These are phyloP conservation scores for Corythucha ciliata DNA, from an alignment of 2,888 invertebrate genomes.

Conservation along the genomic window DNA sequence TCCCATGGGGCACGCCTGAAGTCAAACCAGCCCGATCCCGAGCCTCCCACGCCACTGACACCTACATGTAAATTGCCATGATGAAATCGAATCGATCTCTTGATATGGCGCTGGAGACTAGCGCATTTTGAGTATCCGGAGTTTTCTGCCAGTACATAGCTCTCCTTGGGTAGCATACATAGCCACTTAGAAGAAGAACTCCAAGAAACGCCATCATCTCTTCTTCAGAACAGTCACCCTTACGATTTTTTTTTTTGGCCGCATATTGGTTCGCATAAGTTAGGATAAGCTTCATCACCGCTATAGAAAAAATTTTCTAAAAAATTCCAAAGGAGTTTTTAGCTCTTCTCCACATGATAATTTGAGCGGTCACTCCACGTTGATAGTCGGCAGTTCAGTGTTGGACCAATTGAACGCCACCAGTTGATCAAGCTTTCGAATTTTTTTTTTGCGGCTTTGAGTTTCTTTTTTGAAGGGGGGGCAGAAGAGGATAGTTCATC, in stretches of 20 bases:
- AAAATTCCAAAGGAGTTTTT: conserved; percentile 11
- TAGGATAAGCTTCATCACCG: background rate
- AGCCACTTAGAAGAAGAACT: conserved; percentile 18
- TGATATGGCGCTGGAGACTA: conserved; percentile 11
- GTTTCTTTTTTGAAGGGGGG: too few relatives aligned
- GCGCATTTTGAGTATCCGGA: conserved; percentile 6
- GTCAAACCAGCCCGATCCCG: too few relatives aligned
- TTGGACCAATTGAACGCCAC: too few relatives aligned
- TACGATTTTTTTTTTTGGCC: conserved; percentile 21
- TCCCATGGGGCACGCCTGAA: too few relatives aligned
- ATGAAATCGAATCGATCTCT: conserved; percentile 13
- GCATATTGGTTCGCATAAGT: conserved; percentile 24
- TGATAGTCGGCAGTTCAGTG: too few relatives aligned
- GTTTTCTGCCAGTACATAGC: conserved; percentile 15
- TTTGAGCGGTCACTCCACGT: too few relatives aligned
- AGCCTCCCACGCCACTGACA: too few relatives aligned
- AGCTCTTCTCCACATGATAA: too few relatives aligned
- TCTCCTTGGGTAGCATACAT: conserved; percentile 3
- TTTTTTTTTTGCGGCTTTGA: too few relatives aligned
- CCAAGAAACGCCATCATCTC: conserved; percentile 23
- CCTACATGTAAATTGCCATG: too few relatives aligned
- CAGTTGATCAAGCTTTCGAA: too few relatives aligned
- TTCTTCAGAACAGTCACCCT: conserved; percentile 13
- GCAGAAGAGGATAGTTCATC: too few relatives aligned
- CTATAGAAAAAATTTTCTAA: conserved; percentile 5